phyloP scores from a whole-genome alignment of 2,888 invertebrate species.

The Thalpophila matura region DNA sequence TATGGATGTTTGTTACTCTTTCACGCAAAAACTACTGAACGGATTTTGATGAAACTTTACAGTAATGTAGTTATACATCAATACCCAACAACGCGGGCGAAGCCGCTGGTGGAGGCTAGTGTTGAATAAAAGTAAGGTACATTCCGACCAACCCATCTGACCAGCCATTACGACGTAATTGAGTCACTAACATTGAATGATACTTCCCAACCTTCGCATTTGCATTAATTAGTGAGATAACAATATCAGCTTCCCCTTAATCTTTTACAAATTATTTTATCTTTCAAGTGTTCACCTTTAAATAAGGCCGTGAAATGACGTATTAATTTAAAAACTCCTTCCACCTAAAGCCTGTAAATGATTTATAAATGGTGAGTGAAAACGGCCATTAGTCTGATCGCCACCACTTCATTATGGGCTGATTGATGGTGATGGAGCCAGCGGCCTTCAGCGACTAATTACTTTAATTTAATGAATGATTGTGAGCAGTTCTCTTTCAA shows the following conservation, averaged over 20 bases:
- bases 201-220: neutral
- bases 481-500: conserved; percentile 7
- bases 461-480: conserved; percentile 45
- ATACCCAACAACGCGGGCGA: too few species aligned
- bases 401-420: conserved; percentile 40
- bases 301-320: neutral
- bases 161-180: too few species aligned
- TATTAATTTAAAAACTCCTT: conserved; percentile 14
- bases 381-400: conserved; percentile 29
- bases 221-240: too few species aligned
- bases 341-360: conserved; percentile 11
- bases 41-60: too few species aligned
- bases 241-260: too few species aligned
- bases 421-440: conserved; percentile 35
- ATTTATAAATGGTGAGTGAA: conserved; percentile 49
- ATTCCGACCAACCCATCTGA: too few species aligned
- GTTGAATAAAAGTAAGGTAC: too few species aligned
- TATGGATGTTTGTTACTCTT: too few species aligned
- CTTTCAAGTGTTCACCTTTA: neutral
- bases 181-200: too few species aligned
- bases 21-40: too few species aligned
- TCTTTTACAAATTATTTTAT: neutral
- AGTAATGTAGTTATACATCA: too few species aligned
- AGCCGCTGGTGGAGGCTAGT: too few species aligned
- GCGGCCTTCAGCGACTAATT: conserved; percentile 44